Base-by-base conservation (phyloP, 1,140 invertebrate genomes). In the Diuraphis noxia region DNA sequence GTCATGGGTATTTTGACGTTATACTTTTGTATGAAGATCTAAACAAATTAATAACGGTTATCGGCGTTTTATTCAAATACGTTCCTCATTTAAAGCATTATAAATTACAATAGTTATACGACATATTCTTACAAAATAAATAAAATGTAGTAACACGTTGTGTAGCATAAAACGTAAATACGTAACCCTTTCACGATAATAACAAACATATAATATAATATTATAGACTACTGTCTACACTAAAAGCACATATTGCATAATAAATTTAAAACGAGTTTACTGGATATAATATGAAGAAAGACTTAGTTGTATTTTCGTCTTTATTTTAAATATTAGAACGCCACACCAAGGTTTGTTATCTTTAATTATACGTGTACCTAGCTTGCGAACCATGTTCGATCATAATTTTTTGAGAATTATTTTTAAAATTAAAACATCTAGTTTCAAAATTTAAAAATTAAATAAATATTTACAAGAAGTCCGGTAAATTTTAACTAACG, bases 191-290 rank as follows among this genome's bases (percentile, higher is more conserved):
- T 52, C 21, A 43, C 43, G 34, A 87, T 87, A 38, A 52, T 52
- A 87, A 87, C 46, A 87, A 87, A 52, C 34, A 13, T 34, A 84
- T 10, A 84, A 30, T 46, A 40, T 56, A 25, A n/a, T 82, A 52
- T 23, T 52, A 52, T 52, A 87, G 43, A 52, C 56, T 72, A 19
- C 56, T 72, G 56, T 72, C 30, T 52, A 52, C 46, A 87, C 49
- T 86, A 38, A 56, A 56, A 87, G 49, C 46, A 38, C 21, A 56
- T 56, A 87, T 87, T 87, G 25, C 85, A 52, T 56, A 87, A 87
- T 36, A 38, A 40, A 56, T 87, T 56, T 17, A 56, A 87, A 87
- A 87, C 85, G 25, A 87, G 85, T 87, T 87, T 87, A 56, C 34
- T 30, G 85, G 10, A 40, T 17, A 30, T 7, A 56, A 38, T 17